phyloP scores from a whole-genome alignment of 2,113 vertebrate genomes.

The Apus apus region DNA sequence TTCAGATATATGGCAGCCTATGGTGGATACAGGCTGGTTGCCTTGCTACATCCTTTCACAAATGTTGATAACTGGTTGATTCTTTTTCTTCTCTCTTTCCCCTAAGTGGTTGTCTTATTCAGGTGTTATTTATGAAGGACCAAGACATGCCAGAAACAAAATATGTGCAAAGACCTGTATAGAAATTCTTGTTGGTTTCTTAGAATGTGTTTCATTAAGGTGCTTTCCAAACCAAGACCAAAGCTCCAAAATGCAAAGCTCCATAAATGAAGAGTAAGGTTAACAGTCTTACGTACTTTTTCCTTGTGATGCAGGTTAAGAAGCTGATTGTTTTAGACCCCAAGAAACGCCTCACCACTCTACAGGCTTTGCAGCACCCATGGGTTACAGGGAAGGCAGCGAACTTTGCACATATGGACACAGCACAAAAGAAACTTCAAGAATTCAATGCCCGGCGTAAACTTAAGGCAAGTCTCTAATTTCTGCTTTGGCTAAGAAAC shows the following conservation, averaged over 20 bases:
- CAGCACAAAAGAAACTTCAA: slow-evolving; percentile 89
- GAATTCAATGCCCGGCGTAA: slow-evolving; percentile 91
- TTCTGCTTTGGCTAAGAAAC: not conserved
- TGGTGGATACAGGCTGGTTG: not conserved
- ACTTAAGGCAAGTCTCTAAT: slow-evolving; percentile 80
- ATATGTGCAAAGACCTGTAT: not conserved
- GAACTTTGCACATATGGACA: slow-evolving; percentile 90
- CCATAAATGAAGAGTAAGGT: not conserved
- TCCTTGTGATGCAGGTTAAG: slow-evolving; percentile 78
- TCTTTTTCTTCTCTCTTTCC: not conserved
- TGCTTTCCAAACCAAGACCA: not conserved
- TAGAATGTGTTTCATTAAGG: not conserved
- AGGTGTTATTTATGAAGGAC: not conserved
- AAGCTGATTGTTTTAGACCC: slow-evolving; percentile 90
- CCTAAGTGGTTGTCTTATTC: not conserved
- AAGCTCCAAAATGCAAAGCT: not conserved
- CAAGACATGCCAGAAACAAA: not conserved
- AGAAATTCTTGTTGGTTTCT: not conserved
- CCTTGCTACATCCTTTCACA: not conserved
- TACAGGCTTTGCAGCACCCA: slow-evolving; percentile 87
- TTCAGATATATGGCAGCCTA: not conserved
- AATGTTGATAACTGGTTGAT: not conserved
- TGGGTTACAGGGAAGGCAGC: slow-evolving; percentile 90
- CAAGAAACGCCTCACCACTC: slow-evolving; percentile 86
- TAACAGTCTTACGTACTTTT: slow-evolving; percentile 1